Base-by-base conservation (phyloP, 64 coral and sea anemone genomes). In the Anthopleura sola region DNA sequence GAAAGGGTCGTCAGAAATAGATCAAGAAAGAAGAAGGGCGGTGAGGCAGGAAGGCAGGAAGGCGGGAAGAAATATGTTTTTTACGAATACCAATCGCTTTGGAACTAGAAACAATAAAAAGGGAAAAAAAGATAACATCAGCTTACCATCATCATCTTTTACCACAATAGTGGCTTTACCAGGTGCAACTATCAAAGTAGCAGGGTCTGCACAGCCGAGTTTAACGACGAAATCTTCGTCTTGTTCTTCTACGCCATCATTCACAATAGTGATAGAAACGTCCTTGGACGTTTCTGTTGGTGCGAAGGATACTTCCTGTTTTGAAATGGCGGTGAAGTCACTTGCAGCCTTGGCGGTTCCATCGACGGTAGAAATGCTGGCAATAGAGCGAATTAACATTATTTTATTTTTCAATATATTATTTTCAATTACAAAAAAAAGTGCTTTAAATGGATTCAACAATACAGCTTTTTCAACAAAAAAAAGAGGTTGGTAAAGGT, bases 231-330 rank as follows among this genome's bases (percentile, higher is more conserved):
- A 83, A 5, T 24, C 23, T 60, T 83, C 81, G 15, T 83, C 48
- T 34, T 83, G 53, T 60, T 83, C 81, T 36, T 55, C 81, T 53
- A 83, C 47, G 1, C 47, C 47, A 49, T 83, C 81, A 36, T 53
- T 17, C 2, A 29, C 50, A 34, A 83, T 83, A 20, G 81, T n/a
- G 18, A 83, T 83, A 21, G 36, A 33, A 49, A 83, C 28, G 13
- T 36, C 24, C 47, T 83, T 83, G 26, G 81, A 34, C 11, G 15
- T 29, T 29, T 83, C 81, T 0, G 0, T 49, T 24, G 81, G 44
- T 19, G 40, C 49, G 15, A 83, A 83, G 12, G 53, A 31, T 1
- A 83, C 81, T 16, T 49, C 20, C 21, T 53, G 44, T 53, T 83
- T 57, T 16, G 48, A 24, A 20, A 83, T 83, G 3, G 44, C 81